These are phyloP conservation scores for Grammomys dolichurus DNA, from an alignment of 2,113 vertebrate species.

Conservation along the genomic window DNA sequence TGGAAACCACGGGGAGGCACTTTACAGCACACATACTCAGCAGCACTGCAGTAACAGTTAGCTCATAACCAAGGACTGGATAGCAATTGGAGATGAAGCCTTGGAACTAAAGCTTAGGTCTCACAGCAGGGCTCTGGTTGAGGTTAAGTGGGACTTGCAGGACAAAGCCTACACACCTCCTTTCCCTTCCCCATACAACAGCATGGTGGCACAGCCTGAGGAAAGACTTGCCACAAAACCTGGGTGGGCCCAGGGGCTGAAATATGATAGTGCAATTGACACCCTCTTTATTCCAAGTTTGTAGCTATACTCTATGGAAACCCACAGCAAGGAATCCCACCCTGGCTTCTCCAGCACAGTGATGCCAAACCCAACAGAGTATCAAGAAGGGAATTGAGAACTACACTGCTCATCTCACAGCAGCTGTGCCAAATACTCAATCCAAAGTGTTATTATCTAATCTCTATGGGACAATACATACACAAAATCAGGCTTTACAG, in stretches of 20 bases:
- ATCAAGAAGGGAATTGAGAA: background rate
- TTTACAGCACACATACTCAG: background rate
- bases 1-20: slow-evolving; percentile 27
- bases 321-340: no score
- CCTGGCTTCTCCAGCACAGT: background rate
- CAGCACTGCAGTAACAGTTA: background rate
- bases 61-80: background rate
- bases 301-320: background rate
- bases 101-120: background rate
- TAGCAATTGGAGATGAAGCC: background rate
- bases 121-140: background rate
- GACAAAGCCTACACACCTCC: background rate
- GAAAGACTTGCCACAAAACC: background rate
- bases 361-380: background rate
- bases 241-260: background rate
- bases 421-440: background rate
- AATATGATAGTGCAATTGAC: background rate
- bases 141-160: background rate
- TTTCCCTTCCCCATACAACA: background rate
- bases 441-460: background rate
- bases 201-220: background rate
- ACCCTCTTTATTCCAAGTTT: background rate
- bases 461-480: background rate
- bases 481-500: background rate
- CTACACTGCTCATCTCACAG: background rate